Conservation (phyloP, 2,888 invertebrate genomes). For the Ariolimax columbianus region DNA sequence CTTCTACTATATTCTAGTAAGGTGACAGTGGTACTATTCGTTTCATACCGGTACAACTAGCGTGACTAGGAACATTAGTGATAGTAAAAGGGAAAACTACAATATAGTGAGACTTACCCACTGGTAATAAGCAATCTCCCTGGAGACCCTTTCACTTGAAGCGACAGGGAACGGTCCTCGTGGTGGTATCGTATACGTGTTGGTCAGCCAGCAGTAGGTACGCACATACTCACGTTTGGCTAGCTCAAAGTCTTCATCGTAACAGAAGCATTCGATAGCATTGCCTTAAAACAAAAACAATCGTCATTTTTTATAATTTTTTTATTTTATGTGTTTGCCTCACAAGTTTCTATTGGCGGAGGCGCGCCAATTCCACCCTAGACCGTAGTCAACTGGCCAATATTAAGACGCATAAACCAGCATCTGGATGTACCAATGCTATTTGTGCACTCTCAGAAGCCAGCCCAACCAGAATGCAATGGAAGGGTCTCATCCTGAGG, state of each 20-base stretch:
- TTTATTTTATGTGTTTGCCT: too few relatives aligned
- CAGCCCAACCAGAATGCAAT: too few relatives aligned
- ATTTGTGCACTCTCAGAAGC: too few relatives aligned
- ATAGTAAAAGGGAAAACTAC: not conserved
- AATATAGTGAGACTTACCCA: not conserved
- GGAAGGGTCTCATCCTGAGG: too few relatives aligned
- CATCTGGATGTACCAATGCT: too few relatives aligned
- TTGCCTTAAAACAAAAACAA: conserved; percentile 32
- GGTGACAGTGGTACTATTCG: too few relatives aligned
- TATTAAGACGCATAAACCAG: too few relatives aligned
- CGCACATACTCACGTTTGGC: conserved; percentile 66
- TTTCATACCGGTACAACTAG: not conserved
- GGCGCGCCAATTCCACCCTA: too few relatives aligned
- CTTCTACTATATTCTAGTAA: too few relatives aligned
- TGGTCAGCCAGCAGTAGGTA: conserved; percentile 72
- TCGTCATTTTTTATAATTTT: too few relatives aligned
- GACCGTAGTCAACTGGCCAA: too few relatives aligned
- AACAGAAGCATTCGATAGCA: conserved; percentile 68
- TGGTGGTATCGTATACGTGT: conserved; percentile 69
- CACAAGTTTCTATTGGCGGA: too few relatives aligned
- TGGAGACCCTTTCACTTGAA: conserved; percentile 55
- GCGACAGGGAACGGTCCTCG: conserved; percentile 61
- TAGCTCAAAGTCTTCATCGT: conserved; percentile 52
- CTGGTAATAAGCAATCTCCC: conserved; percentile 71
- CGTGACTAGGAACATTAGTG: not conserved